Percentiles rank a stretch among this genome's conserved stretches.
phyloP scores from a whole-genome alignment of 2,888 invertebrate species.

The Calameuta pallipes region DNA sequence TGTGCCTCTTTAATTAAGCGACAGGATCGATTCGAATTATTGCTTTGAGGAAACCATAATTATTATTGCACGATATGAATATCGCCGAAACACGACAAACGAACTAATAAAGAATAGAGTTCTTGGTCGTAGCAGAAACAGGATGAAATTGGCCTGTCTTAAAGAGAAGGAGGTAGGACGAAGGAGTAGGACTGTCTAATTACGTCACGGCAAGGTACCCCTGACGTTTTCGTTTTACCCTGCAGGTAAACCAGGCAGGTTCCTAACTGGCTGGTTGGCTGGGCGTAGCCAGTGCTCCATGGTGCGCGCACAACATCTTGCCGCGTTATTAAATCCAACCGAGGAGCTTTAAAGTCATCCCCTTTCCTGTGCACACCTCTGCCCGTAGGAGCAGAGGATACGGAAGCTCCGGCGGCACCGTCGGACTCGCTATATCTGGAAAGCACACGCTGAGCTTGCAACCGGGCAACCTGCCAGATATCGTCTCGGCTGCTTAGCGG shows the following conservation, averaged over 20 bases:
- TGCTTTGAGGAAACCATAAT: neutral
- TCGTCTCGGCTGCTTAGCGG: slow-evolving; percentile 11
- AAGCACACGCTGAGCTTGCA: slow-evolving; percentile 2
- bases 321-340: slow-evolving; percentile 23
- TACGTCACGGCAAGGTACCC: slow-evolving; percentile 13
- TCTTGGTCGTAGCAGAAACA: neutral
- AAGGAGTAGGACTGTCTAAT: slow-evolving; percentile 13
- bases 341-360: slow-evolving; percentile 21
- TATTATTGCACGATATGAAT: neutral
- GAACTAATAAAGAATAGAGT: neutral
- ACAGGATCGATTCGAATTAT: neutral
- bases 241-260: neutral
- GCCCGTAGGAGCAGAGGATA: no score
- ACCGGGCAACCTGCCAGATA: slow-evolving; percentile 18
- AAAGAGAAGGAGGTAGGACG: neutral
- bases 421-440: no score
- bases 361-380: slow-evolving; percentile 1
- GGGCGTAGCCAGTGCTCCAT: slow-evolving; percentile 6
- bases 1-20: neutral
- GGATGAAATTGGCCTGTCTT: neutral
- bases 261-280: neutral
- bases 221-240: neutral
- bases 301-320: slow-evolving; percentile 17
- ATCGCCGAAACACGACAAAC: neutral
- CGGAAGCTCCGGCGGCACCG: no score